A percentile compares a stretch with the other conserved stretches of the same genome.
Evolutionary conservation across 2,888 invertebrate species (phyloP).

Genomic region (Idaea dimidiata): DNA sequence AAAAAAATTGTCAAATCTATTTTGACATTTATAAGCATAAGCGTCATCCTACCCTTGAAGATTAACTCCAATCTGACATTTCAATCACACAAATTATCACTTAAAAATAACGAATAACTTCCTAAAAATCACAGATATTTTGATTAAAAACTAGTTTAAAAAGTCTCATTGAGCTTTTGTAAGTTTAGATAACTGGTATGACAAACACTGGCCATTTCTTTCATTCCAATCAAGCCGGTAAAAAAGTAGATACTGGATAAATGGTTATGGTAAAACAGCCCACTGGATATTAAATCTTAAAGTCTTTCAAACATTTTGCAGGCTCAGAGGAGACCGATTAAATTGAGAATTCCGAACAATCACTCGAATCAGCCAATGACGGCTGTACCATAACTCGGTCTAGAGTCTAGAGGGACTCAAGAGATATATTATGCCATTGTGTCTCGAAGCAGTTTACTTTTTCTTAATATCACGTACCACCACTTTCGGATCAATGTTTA

Average conservation of each 20-base stretch:
- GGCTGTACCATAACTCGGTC: too few relatives aligned
- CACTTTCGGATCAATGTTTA: conserved; percentile 76
- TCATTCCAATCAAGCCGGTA: too few relatives aligned
- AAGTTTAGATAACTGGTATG: conserved; percentile 7
- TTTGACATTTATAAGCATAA: not conserved
- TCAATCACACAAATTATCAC: conserved; percentile 20
- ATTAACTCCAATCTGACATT: conserved; percentile 16
- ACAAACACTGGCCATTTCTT: conserved; percentile 9
- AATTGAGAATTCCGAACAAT: too few relatives aligned
- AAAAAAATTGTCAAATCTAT: not conserved
- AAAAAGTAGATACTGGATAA: too few relatives aligned
- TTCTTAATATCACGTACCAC: conserved; percentile 55
- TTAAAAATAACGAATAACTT: conserved; percentile 33
- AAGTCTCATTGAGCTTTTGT: not conserved
- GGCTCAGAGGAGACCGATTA: too few relatives aligned
- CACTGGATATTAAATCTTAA: too few relatives aligned
- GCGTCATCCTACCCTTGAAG: conserved; percentile 6
- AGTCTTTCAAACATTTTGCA: too few relatives aligned
- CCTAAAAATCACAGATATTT: conserved; percentile 43
- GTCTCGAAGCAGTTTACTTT: conserved; percentile 21
- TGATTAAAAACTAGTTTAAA: conserved; percentile 13
- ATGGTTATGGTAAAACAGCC: too few relatives aligned
- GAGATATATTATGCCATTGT: conserved; percentile 6
- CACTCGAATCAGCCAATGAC: too few relatives aligned
- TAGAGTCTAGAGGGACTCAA: too few relatives aligned